These are phyloP conservation scores for Drosophila willistoni DNA, from an alignment of 1,140 invertebrate genomes.

Conservation along the genomic window DNA sequence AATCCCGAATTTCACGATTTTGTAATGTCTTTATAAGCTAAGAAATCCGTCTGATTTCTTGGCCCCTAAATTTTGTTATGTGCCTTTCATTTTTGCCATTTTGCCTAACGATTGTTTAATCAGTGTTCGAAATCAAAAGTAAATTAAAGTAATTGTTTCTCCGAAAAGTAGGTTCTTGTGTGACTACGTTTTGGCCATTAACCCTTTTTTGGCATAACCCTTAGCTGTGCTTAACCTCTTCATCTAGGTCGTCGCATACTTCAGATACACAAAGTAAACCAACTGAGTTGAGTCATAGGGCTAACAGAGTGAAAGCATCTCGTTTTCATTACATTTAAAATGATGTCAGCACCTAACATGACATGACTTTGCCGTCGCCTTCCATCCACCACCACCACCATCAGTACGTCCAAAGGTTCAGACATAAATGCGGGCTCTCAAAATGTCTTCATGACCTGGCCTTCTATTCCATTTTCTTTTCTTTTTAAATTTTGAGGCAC, in stretches of 20 bases:
- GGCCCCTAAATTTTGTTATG: too few relatives aligned
- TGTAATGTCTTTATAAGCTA: slow-evolving; percentile 64
- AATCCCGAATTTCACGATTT: slow-evolving; percentile 60
- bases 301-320: slow-evolving; percentile 69
- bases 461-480: slow-evolving; percentile 3
- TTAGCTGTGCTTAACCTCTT: not conserved
- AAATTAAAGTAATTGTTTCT: too few relatives aligned
- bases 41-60: too few relatives aligned
- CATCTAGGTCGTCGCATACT: not conserved
- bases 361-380: slow-evolving; percentile 24
- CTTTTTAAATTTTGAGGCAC: slow-evolving; percentile 66
- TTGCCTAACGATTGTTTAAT: too few relatives aligned
- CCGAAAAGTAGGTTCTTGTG: too few relatives aligned
- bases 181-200: not conserved
- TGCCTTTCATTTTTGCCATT: too few relatives aligned
- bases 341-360: slow-evolving; percentile 76
- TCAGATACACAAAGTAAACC: slow-evolving; percentile 9
- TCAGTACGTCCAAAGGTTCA: not conserved
- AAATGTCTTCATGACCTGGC: slow-evolving; percentile 73
- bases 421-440: slow-evolving; percentile 18
- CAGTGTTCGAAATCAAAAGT: too few relatives aligned
- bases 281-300: not conserved
- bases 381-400: too few relatives aligned
- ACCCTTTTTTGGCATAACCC: not conserved
- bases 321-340: slow-evolving; percentile 80